A percentile compares a stretch with the other conserved stretches of the same genome.
These are phyloP conservation scores for Xiphophorus birchmanni DNA, from an alignment of 2,797 vertebrate species.

Conservation along the genomic window DNA sequence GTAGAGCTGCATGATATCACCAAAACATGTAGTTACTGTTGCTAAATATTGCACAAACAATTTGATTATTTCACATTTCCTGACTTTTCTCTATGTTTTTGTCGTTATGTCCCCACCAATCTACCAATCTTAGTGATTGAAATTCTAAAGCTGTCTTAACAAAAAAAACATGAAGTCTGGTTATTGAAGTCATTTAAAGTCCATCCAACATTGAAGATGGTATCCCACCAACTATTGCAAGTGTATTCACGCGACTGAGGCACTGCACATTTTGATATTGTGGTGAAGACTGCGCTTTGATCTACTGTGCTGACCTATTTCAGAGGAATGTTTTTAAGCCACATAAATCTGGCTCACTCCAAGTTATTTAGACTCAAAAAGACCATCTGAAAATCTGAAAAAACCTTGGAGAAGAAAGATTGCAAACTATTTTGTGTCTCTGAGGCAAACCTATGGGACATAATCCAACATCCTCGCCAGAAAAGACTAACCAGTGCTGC, in stretches of 20 bases:
- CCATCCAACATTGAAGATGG: neutral
- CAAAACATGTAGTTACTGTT: neutral
- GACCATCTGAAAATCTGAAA: neutral
- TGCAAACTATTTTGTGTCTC: neutral
- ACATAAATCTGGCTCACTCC: neutral
- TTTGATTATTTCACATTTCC: neutral
- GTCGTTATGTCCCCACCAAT: neutral
- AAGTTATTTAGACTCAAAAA: neutral
- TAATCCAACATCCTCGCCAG: neutral
- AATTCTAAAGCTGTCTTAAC: no score
- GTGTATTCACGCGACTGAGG: no score
- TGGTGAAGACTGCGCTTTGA: neutral
- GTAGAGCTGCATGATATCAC: neutral
- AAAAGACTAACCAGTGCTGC: constrained; percentile 79
- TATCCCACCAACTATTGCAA: neutral
- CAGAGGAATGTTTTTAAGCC: neutral
- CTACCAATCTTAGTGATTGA: no score
- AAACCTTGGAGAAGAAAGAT: neutral
- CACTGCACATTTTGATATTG: neutral
- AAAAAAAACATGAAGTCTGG: neutral
- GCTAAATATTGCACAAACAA: neutral
- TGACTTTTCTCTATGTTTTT: neutral
- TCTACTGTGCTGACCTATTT: neutral
- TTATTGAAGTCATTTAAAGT: neutral
- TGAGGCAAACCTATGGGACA: neutral